Base-by-base conservation (phyloP, 2,888 invertebrate species). In the Steinernema scapterisci region DNA sequence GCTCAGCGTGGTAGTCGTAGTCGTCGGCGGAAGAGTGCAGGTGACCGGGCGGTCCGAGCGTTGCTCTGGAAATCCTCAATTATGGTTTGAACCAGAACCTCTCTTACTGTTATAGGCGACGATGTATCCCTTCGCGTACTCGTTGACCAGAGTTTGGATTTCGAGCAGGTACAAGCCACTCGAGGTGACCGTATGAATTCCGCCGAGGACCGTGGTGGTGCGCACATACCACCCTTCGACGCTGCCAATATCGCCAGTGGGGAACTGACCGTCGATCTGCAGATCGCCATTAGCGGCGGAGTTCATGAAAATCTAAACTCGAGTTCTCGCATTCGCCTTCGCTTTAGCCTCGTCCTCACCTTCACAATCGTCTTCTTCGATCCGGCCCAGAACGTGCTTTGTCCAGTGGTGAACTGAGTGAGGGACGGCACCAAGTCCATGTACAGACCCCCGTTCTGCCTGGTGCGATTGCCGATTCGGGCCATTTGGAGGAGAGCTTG, bases 401-500 rank as follows among this genome's bases (percentile, higher is more conserved):
- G 23, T 25, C 63, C 63, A 3, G 27, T 63, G 63, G 31, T 25
- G n/a, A n/a, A 63, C 63, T 63, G 63, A n/a, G 31, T 16, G 7
- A 31, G 1, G 16, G 63, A 25, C 3, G 63, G 63, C 1, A 63
- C 63, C 16, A 63, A 27, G 38, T 63, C 63, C 16, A 63, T 6
- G 31, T 63, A 63, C 16, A 63, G 31, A 2, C 63, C 63, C 7
- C 31, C 63, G 63, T 27, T 27, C 25, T 16, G 2, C 16, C 2
- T 9, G 5, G 27, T 63, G 11, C 38, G 63, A n/a, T 63, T 27
- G 63, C 31, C 63, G 31, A 63, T 25, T 27, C 63, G 27, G 31
- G 63, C 11, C 63, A 63, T 63, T n/a, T 63, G 63, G 31, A 63
- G 63, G 25, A 31, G 27, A 16, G 63, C 63, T 13, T 31, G 21